Percentiles rank a stretch among this genome's conserved stretches.
phyloP scores from a whole-genome alignment of 1,140 invertebrate species.

The Sycophaga agraensis region DNA sequence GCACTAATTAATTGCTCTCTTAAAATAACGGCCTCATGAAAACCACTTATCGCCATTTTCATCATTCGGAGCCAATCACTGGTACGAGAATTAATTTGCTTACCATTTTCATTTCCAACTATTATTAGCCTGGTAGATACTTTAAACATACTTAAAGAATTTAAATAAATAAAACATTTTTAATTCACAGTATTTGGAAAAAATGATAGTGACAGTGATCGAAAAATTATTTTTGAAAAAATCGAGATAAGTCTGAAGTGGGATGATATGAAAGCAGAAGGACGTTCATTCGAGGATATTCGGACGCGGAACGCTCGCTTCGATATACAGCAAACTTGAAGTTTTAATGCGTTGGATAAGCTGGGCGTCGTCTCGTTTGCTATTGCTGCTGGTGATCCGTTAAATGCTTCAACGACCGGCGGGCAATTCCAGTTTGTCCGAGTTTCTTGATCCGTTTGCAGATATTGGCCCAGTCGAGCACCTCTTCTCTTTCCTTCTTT shows the following conservation, averaged over 20 bases:
- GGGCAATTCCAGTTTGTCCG: conserved; percentile 39
- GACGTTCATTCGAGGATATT: background rate
- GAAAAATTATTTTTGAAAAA: conserved; percentile 12
- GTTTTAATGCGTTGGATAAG: conserved; percentile 41
- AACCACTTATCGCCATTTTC: no score
- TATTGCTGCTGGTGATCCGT: conserved; percentile 37
- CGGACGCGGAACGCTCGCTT: no score
- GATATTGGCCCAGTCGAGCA: conserved; percentile 15
- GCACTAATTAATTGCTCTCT: no score
- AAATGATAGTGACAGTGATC: background rate
- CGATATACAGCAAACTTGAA: conserved; percentile 25
- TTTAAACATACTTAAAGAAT: no score
- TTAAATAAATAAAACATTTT: background rate
- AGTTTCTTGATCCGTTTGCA: conserved; percentile 32
- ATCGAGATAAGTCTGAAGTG: background rate
- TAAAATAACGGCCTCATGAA: no score
- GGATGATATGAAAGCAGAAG: conserved; percentile 1
- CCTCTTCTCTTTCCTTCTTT: background rate
- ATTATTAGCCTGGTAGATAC: no score
- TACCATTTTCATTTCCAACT: no score
- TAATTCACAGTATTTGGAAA: background rate
- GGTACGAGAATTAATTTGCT: no score
- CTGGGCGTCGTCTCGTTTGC: conserved; percentile 18
- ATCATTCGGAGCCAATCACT: no score
- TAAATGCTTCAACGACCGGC: conserved; percentile 41